Evolutionary conservation across 2,888 invertebrate genomes (phyloP), one percentile per base, ranked within the genome.

Genomic region (Anaspis maculata): DNA sequence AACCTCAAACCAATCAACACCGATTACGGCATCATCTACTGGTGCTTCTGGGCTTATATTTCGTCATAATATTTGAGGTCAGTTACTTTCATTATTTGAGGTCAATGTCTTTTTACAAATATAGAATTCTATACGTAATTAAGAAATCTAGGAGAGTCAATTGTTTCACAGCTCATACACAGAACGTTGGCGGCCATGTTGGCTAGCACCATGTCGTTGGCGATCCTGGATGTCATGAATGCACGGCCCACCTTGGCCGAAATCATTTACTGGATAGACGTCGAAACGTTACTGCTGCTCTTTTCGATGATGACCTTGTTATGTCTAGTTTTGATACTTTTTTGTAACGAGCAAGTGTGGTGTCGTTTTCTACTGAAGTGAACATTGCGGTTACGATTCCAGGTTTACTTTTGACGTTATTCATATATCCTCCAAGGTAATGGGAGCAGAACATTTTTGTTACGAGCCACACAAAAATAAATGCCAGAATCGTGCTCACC

Each of bases 241-340:
- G 80, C 81, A 67, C 72, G 88, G 32, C 91, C 92, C 1, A 74
- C 82, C 0, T 75, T 88, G 59, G 69, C 71, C 1, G 85, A 86
- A 62, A 72, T 92, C 28, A 75, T 91, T 3, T 78, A 82, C 5
- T 94, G 91, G 91, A 76, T 92, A 49, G 89, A 92, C 49, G 73
- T 84, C 49, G 89, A 90, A 54, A 84, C 89, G 0, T 59, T 90
- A 3, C 69, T 87, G 9, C 62, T 90, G 16, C 70, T 90, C 1
- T 88, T 89, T 62, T 83, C 89, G 29, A 92, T 92, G 92, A 92
- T 94, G 92, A 74, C 88, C 5, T 68, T 92, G n/a, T n/a, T n/a
- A n/a, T n/a, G n/a, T n/a, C n/a, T n/a, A n/a, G n/a, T n/a, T n/a
- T n/a, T n/a, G n/a, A n/a, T n/a, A n/a, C n/a, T n/a, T n/a, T n/a